A percentile compares a stretch with the other conserved stretches of the same genome.
Conservation (phyloP, 2,888 invertebrate species). For the Sympetrum striolatum region DNA sequence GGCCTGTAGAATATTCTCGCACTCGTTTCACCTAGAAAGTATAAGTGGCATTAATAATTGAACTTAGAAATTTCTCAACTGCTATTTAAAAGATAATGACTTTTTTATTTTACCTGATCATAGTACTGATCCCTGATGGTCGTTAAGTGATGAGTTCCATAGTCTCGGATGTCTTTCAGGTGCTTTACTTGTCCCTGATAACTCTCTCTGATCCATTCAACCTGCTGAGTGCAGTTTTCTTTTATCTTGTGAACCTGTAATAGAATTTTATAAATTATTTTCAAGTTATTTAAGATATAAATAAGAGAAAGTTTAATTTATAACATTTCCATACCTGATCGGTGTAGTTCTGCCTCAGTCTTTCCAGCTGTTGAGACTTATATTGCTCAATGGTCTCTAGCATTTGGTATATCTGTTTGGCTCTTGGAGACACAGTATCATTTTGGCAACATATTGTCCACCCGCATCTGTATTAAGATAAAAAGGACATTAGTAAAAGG, state of each 20-base stretch:
- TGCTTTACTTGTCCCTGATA: conserved; percentile 88
- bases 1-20: conserved; percentile 88
- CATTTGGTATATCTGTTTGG: conserved; percentile 85
- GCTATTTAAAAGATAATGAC: background rate
- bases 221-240: conserved; percentile 92
- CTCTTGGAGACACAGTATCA: conserved; percentile 70
- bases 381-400: conserved; percentile 90
- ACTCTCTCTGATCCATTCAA: conserved; percentile 92
- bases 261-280: conserved; percentile 45
- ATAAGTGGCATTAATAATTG: conserved; percentile 47
- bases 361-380: conserved; percentile 87
- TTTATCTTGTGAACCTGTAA: conserved; percentile 83
- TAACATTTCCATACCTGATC: conserved; percentile 70
- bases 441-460: conserved; percentile 76
- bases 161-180: conserved; percentile 86
- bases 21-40: conserved; percentile 82
- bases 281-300: background rate
- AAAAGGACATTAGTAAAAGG: background rate
- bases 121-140: conserved; percentile 89
- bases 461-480: conserved; percentile 68
- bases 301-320: background rate
- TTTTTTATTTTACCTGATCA: conserved; percentile 74
- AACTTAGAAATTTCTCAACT: background rate
- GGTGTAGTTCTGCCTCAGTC: conserved; percentile 88
- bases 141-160: conserved; percentile 86